Evolutionary conservation across 2,113 vertebrate species (phyloP).

Genomic region (Pelobates fuscus): DNA sequence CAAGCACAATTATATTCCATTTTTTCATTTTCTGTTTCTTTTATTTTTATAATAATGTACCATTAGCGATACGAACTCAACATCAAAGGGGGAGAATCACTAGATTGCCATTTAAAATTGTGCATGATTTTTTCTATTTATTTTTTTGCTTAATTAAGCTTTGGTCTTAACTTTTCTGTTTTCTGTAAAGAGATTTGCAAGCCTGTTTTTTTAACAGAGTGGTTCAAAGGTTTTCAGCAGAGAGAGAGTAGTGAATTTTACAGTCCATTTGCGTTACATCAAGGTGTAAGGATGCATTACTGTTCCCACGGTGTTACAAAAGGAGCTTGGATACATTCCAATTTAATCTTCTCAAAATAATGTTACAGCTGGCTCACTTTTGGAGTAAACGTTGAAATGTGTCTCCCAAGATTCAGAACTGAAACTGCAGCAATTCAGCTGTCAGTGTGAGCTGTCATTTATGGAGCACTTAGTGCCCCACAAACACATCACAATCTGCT

Average conservation of each 20-base stretch:
- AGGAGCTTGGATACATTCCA: constrained; percentile 61
- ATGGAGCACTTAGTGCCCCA: constrained; percentile 46
- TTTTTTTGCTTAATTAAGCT: no score
- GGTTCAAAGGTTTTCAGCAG: background rate
- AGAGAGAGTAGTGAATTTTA: constrained; percentile 50
- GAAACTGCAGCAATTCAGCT: constrained; percentile 51
- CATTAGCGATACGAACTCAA: no score
- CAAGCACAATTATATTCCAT: no score
- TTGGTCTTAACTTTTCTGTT: no score
- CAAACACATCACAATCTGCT: constrained; percentile 51
- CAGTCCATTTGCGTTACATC: constrained; percentile 55
- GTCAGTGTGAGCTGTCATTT: constrained; percentile 53
- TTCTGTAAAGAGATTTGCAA: background rate
- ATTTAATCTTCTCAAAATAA: constrained; percentile 61
- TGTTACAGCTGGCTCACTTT: constrained; percentile 60
- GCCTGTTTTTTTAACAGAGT: background rate
- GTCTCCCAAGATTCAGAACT: constrained; percentile 57
- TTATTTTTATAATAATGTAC: no score
- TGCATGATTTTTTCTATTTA: no score
- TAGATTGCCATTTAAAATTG: no score
- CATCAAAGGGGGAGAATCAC: no score
- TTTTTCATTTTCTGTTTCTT: no score
- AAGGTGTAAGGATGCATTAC: constrained; percentile 45
- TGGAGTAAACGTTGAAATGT: constrained; percentile 55
- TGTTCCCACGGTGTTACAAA: constrained; percentile 54